These are phyloP conservation scores for Erannis defoliaria DNA, from an alignment of 2,888 invertebrate species.

Conservation along the genomic window DNA sequence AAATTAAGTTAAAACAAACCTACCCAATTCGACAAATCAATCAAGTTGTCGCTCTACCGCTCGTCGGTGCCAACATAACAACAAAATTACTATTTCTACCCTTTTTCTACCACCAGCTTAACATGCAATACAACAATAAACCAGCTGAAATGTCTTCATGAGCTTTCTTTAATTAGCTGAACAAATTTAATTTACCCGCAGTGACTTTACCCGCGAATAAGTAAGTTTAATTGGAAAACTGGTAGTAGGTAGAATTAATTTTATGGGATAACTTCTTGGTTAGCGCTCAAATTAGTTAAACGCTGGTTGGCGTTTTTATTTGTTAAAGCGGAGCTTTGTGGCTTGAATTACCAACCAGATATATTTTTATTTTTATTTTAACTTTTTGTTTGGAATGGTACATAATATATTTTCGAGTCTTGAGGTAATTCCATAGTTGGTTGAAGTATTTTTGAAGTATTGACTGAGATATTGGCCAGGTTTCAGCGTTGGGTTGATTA, in stretches of 20 bases:
- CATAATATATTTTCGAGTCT: no score
- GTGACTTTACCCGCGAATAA: conserved; percentile 5
- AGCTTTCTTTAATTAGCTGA: conserved; percentile 35
- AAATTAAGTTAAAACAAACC: no score
- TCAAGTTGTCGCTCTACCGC: conserved; percentile 5
- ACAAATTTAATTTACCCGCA: conserved; percentile 41
- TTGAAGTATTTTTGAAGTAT: no score
- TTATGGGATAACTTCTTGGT: conserved; percentile 8
- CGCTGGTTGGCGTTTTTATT: conserved; percentile 1
- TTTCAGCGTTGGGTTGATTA: no score
- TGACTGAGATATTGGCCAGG: no score
- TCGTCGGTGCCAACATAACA: conserved; percentile 1
- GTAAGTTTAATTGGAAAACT: conserved; percentile 26
- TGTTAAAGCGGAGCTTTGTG: background rate
- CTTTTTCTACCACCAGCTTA: background rate
- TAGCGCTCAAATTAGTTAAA: background rate
- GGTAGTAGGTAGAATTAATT: conserved; percentile 22
- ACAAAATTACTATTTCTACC: conserved; percentile 10
- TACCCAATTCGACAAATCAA: conserved; percentile 16
- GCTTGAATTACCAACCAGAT: background rate
- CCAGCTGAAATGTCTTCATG: conserved; percentile 43
- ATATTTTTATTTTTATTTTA: no score
- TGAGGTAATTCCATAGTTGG: no score
- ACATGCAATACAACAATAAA: conserved; percentile 47
- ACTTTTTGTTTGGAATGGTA: no score